Evolutionary conservation across 2,797 vertebrate species (phyloP).

Genomic region (Choloepus didactylus): DNA sequence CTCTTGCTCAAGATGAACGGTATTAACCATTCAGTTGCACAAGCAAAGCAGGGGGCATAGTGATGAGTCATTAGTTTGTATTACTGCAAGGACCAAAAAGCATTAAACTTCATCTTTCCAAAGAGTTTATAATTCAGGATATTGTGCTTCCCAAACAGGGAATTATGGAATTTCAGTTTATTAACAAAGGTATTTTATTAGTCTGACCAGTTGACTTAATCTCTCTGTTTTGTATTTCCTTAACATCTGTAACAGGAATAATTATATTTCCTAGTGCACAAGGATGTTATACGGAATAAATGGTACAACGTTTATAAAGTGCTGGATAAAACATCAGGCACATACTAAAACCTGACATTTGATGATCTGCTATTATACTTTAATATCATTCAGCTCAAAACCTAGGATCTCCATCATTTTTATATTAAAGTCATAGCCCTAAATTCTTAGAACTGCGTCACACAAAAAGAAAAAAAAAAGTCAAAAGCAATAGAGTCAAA

Average conservation of each 20-base stretch:
- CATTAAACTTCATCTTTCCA: background rate
- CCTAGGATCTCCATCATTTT: background rate
- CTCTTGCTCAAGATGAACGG: background rate
- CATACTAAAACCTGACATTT: background rate
- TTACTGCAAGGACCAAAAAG: background rate
- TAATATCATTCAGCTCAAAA: background rate
- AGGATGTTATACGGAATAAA: background rate
- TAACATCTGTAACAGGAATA: background rate
- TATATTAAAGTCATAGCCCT: background rate
- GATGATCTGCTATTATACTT: background rate
- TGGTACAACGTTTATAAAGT: background rate
- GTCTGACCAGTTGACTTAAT: background rate
- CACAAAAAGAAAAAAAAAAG: background rate
- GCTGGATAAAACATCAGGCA: background rate
- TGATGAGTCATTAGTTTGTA: background rate
- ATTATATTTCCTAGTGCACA: background rate
- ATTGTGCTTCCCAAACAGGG: background rate
- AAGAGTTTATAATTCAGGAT: background rate
- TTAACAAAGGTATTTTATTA: background rate
- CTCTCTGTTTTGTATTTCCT: background rate
- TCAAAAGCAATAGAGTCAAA: background rate
- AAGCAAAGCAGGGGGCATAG: background rate
- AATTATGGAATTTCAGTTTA: background rate
- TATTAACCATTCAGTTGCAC: conserved; percentile 14
- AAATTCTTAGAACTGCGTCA: background rate